Conservation (phyloP, 1,140 invertebrate species). For the Cephus cinctus region DNA sequence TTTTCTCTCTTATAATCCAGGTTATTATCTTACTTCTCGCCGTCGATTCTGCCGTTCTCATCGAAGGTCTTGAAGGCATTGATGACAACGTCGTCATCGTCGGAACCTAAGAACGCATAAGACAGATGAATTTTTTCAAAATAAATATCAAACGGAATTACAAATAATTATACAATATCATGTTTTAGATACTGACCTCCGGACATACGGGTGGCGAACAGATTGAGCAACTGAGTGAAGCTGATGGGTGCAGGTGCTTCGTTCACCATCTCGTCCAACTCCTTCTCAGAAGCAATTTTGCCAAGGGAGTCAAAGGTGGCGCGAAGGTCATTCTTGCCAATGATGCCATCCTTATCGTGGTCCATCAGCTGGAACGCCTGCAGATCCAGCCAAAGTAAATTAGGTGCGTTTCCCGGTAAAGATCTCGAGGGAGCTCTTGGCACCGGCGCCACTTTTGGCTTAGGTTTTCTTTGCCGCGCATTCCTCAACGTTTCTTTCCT, state of each 20-base stretch:
- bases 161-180: neutral
- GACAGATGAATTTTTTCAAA: conserved; percentile 1
- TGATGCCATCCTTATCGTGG: conserved; percentile 96
- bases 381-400: conserved; percentile 4
- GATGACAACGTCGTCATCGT: conserved; percentile 93
- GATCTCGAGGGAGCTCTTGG: neutral
- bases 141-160: neutral
- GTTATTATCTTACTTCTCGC: conserved; percentile 74
- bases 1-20: no score
- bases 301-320: conserved; percentile 94
- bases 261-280: conserved; percentile 86
- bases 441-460: no score
- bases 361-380: conserved; percentile 98
- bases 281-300: conserved; percentile 84
- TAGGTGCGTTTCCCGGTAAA: neutral
- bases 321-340: conserved; percentile 93
- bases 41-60: conserved; percentile 83
- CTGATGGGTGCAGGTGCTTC: conserved; percentile 92
- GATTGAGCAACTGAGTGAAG: conserved; percentile 90
- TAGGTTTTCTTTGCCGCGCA: neutral
- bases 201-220: conserved; percentile 88
- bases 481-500: no score
- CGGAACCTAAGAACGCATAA: conserved; percentile 58
- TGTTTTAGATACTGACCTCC: no score
- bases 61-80: conserved; percentile 96